phyloP scores from a whole-genome alignment of 2,888 invertebrate genomes.

The Dynastes grantii region DNA sequence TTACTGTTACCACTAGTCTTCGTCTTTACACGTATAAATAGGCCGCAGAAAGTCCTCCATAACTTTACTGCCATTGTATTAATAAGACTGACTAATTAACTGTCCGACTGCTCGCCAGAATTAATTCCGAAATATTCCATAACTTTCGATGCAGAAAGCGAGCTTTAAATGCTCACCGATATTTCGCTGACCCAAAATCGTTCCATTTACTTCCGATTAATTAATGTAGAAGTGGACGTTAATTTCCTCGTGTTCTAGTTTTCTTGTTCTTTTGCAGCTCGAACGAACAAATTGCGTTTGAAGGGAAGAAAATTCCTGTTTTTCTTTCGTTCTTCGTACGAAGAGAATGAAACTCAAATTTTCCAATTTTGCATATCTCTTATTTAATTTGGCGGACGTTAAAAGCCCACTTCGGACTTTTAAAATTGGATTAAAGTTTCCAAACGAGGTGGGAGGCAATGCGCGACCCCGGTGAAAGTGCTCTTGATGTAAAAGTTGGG shows the following conservation, averaged over 20 bases:
- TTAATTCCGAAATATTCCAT: neutral
- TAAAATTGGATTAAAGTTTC: conserved; percentile 49
- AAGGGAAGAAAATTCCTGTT: conserved; percentile 7
- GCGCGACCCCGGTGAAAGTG: conserved; percentile 29
- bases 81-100: neutral
- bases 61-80: neutral
- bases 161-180: conserved; percentile 16
- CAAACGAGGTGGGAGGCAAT: conserved; percentile 8
- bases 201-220: conserved; percentile 24
- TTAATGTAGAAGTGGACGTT: conserved; percentile 26
- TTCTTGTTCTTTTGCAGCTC: conserved; percentile 24
- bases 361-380: conserved; percentile 47
- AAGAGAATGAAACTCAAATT: conserved; percentile 31
- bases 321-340: conserved; percentile 11
- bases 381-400: conserved; percentile 46
- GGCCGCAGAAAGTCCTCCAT: neutral
- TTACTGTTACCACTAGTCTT: too few relatives aligned
- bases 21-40: neutral
- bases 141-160: conserved; percentile 7
- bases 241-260: conserved; percentile 6
- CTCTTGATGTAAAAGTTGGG: conserved; percentile 14
- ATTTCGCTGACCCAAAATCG: conserved; percentile 11
- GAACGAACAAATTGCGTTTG: conserved; percentile 23
- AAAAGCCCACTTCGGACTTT: conserved; percentile 47
- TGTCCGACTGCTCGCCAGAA: neutral